Evolutionary conservation across 2,797 vertebrate species (phyloP).

Genomic region (Dermochelys coriacea): DNA sequence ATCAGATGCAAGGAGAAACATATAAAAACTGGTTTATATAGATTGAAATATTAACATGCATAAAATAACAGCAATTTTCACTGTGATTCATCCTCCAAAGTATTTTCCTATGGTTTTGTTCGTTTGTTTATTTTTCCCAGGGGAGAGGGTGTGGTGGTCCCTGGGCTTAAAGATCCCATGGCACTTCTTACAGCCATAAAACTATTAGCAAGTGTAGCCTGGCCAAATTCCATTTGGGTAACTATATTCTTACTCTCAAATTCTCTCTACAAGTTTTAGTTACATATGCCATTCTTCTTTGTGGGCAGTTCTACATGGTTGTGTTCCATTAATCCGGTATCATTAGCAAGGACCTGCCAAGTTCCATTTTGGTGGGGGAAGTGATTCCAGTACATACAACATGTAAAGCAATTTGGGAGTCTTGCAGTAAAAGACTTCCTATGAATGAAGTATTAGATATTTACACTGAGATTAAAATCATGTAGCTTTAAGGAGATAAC

Average conservation of each 20-base stretch:
- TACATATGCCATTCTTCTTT: not conserved
- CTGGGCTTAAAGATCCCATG: not conserved
- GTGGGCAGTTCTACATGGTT: rapidly evolving
- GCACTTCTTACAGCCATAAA: not conserved
- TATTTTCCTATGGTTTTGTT: rapidly evolving
- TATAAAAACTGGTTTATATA: not conserved
- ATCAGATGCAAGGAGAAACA: not conserved
- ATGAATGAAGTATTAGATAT: not conserved
- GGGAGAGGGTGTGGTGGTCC: not conserved
- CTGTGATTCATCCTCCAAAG: not conserved
- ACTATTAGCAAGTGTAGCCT: not conserved
- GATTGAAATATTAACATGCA: not conserved
- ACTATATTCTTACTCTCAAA: not conserved
- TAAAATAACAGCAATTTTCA: not conserved
- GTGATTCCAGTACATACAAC: not conserved
- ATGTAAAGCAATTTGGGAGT: not conserved
- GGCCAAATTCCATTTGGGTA: not conserved
- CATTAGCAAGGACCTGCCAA: not conserved
- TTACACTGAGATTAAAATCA: not conserved
- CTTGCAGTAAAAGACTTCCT: not conserved
- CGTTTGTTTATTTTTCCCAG: not conserved
- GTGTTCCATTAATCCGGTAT: not conserved
- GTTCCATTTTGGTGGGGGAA: not conserved
- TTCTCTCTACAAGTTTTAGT: not conserved
- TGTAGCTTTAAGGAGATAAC: not conserved